Conservation (phyloP, 2,113 vertebrate species). For the Dasyurus viverrinus region DNA sequence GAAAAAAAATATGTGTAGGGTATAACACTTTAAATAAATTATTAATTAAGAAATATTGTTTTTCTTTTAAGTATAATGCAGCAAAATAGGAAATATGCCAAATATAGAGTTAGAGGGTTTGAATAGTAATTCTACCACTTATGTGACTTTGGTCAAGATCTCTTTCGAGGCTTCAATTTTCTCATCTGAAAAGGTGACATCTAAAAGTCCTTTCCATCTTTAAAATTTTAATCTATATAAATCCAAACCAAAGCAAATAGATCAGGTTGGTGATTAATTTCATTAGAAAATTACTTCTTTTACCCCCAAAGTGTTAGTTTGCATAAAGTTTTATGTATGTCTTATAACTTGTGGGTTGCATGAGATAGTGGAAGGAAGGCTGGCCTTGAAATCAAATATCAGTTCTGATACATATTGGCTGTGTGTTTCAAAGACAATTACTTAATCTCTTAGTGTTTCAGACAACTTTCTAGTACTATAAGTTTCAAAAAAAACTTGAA, state of each 20-base stretch:
- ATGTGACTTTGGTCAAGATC: background rate
- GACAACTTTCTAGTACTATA: background rate
- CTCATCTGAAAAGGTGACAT: background rate
- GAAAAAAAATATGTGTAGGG: background rate
- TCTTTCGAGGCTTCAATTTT: background rate
- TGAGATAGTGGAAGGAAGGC: background rate
- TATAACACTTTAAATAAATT: background rate
- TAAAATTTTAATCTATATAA: background rate
- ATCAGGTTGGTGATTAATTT: background rate
- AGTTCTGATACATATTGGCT: background rate
- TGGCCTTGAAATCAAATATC: background rate
- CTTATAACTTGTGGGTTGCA: background rate
- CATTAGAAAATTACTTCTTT: background rate
- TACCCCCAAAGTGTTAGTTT: background rate
- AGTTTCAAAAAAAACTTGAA: background rate
- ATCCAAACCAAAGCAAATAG: background rate
- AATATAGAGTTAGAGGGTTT: background rate
- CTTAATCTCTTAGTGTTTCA: background rate
- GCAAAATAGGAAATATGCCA: background rate
- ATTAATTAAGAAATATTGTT: background rate
- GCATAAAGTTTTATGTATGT: background rate
- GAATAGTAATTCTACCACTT: background rate
- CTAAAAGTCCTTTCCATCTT: background rate
- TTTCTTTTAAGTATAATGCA: background rate
- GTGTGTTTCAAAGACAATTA: background rate